Conservation (phyloP, 2,797 vertebrate species). For the Lophius americanus region DNA sequence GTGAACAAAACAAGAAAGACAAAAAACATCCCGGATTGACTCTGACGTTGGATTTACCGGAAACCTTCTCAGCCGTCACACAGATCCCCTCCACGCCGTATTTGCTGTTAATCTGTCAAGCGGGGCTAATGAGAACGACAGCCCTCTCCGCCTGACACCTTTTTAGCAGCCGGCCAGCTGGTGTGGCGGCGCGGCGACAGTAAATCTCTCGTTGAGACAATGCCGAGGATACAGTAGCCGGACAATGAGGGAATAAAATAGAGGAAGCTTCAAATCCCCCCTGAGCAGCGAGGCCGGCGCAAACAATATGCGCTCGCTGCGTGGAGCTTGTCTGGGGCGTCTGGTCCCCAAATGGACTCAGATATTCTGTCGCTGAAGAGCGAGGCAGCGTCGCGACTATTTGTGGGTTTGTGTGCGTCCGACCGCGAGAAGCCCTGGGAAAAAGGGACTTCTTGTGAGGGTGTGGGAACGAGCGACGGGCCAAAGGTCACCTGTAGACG, state of each 20-base stretch:
- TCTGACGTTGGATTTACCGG: no score
- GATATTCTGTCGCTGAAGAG: conserved; percentile 47
- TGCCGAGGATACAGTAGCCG: conserved; percentile 84
- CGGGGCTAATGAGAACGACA: conserved; percentile 77
- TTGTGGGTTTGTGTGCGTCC: conserved; percentile 10
- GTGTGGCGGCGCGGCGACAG: conserved; percentile 59
- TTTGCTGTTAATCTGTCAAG: conserved; percentile 49
- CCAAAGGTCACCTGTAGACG: conserved; percentile 39
- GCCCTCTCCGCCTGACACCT: conserved; percentile 79
- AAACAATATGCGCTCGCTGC: conserved; percentile 66
- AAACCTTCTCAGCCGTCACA: background rate
- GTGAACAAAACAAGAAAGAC: no score
- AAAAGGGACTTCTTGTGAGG: conserved; percentile 21
- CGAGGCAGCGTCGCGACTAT: conserved; percentile 35
- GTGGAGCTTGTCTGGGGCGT: conserved; percentile 36
- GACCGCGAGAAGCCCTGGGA: conserved; percentile 30
- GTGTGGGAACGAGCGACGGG: conserved; percentile 26
- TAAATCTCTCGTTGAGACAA: conserved; percentile 88
- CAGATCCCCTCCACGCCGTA: background rate
- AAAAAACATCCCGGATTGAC: no score
- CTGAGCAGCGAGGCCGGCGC: conserved; percentile 55
- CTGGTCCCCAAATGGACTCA: conserved; percentile 10
- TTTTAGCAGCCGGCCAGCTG: conserved; percentile 77
- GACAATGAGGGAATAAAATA: conserved; percentile 87
- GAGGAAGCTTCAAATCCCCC: conserved; percentile 82